These are phyloP conservation scores for Pseudomyrmex pallidus DNA, from an alignment of 1,140 invertebrate genomes.

Conservation along the genomic window DNA sequence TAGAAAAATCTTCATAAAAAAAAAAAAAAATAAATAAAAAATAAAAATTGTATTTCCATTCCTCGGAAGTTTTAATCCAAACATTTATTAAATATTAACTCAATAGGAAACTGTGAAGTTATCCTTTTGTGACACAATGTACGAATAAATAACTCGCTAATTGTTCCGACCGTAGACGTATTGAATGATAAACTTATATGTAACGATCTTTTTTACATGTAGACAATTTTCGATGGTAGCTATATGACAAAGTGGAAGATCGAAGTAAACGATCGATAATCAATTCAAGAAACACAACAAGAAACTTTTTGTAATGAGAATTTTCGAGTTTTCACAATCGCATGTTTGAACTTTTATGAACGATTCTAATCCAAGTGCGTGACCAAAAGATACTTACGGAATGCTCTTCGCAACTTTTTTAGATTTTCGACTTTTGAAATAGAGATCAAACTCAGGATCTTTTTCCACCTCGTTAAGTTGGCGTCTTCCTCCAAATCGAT, in stretches of 20 bases:
- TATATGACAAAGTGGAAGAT: background rate
- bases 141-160: conserved; percentile 9
- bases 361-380: background rate
- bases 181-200: conserved; percentile 20
- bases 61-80: background rate
- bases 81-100: background rate
- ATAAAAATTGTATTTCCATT: background rate
- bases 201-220: background rate
- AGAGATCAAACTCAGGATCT: conserved; percentile 14
- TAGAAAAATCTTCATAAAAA: background rate
- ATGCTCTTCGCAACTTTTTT: background rate
- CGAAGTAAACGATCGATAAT: background rate
- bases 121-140: background rate
- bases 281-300: background rate
- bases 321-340: background rate
- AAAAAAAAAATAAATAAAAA: too few relatives aligned
- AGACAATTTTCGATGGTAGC: background rate
- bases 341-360: background rate
- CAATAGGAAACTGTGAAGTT: conserved; percentile 14
- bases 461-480: background rate
- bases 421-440: too few relatives aligned
- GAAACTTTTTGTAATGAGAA: background rate
- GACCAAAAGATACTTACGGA: background rate
- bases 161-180: background rate
- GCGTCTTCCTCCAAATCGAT: conserved; percentile 10